phyloP scores from a whole-genome alignment of 2,797 vertebrate genomes.

The Hippopotamyrus pictus region DNA sequence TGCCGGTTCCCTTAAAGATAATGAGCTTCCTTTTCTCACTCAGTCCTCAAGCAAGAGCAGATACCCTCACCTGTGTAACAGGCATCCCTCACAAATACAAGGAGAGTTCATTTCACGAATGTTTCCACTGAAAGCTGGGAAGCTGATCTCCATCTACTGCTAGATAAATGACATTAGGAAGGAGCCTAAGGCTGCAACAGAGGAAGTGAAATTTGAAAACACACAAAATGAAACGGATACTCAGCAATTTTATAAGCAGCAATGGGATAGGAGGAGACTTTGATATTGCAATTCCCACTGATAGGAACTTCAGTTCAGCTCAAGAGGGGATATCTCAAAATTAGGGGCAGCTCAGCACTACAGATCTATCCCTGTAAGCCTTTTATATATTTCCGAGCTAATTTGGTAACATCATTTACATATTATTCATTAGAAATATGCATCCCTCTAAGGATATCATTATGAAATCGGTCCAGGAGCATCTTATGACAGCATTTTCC shows the following conservation, averaged over 20 bases:
- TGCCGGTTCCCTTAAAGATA: constrained; percentile 50
- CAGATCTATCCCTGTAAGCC: constrained; percentile 25
- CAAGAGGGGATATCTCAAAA: constrained; percentile 34
- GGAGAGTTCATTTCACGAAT: constrained; percentile 27
- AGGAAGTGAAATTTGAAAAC: constrained; percentile 25
- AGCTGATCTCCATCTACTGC: constrained; percentile 17
- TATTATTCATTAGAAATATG: constrained; percentile 43
- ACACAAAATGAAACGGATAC: constrained; percentile 35
- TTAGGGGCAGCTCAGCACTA: constrained; percentile 29
- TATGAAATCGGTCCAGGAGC: constrained; percentile 38
- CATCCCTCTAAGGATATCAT: constrained; percentile 42
- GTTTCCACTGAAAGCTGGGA: constrained; percentile 31
- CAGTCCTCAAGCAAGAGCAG: neutral
- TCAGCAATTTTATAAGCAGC: constrained; percentile 47
- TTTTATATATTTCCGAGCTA: constrained; percentile 42
- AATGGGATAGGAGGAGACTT: constrained; percentile 44
- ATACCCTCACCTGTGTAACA: constrained; percentile 13
- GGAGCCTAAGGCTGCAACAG: constrained; percentile 12
- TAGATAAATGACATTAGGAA: constrained; percentile 14
- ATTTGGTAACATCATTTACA: constrained; percentile 44
- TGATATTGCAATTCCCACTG: constrained; percentile 49
- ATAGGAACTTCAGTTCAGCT: constrained; percentile 43
- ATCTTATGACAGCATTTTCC: constrained; percentile 26
- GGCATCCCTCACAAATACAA: constrained; percentile 19
- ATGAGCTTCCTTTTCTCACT: constrained; percentile 41